Conservation (phyloP, 2,113 vertebrate species). For the Alouatta palliata region DNA sequence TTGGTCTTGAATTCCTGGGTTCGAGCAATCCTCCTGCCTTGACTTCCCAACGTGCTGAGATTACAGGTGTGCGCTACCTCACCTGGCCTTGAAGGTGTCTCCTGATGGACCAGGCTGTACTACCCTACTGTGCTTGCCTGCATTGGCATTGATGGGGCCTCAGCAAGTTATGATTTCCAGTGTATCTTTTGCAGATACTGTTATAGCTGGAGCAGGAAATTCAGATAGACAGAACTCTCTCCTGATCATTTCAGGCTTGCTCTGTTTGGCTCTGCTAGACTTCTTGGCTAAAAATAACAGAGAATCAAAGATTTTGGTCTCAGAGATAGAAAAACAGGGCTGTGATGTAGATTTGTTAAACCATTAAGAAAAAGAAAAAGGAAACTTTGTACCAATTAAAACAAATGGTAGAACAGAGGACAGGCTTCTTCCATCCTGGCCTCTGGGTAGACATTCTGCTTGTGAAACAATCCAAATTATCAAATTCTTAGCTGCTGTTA, state of each 20-base stretch:
- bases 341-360: constrained; percentile 15
- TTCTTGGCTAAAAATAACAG: constrained; percentile 35
- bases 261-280: constrained; percentile 1
- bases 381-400: constrained; percentile 64
- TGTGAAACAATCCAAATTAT: constrained; percentile 58
- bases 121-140: neutral
- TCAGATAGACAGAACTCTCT: neutral
- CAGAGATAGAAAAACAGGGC: constrained; percentile 43
- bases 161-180: neutral
- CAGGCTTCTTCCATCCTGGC: constrained; percentile 29
- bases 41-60: no score
- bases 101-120: neutral
- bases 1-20: no score
- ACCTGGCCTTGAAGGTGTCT: neutral
- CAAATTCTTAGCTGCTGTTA: neutral
- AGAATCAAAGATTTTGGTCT: constrained; percentile 29
- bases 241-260: neutral
- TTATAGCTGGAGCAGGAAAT: neutral
- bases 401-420: constrained; percentile 53
- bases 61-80: no score
- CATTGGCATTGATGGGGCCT: neutral
- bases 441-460: constrained; percentile 58
- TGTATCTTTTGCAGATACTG: neutral
- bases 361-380: constrained; percentile 58
- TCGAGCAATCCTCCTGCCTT: no score